Percentiles rank a stretch among this genome's conserved stretches.
phyloP scores from a whole-genome alignment of 2,797 vertebrate species.

The Eleutherodactylus coqui region DNA sequence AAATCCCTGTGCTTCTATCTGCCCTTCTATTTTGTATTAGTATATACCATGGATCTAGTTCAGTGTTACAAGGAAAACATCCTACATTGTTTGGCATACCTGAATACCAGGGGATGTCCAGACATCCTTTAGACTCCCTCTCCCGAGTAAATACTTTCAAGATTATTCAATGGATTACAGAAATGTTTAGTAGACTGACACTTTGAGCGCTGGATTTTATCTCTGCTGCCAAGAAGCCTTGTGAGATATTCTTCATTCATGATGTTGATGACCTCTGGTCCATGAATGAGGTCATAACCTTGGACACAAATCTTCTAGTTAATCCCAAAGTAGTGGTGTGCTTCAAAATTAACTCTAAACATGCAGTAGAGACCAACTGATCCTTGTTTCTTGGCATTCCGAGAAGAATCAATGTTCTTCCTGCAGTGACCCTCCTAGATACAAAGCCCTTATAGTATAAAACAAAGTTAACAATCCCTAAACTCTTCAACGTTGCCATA shows the following conservation, averaged over 20 bases:
- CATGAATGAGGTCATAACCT: background rate
- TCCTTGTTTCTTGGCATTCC: background rate
- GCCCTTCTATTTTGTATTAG: no score
- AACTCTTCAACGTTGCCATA: background rate
- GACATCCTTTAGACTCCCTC: no score
- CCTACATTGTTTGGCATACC: no score
- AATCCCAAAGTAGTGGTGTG: background rate
- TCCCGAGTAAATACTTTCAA: no score
- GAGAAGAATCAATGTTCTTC: background rate
- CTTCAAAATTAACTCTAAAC: background rate
- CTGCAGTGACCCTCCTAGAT: background rate
- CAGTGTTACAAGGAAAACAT: no score
- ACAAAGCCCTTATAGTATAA: background rate
- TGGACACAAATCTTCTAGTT: background rate
- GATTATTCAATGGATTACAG: no score
- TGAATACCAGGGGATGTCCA: no score
- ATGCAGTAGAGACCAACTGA: background rate
- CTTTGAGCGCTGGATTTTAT: no score
- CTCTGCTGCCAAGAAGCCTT: no score
- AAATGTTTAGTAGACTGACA: no score
- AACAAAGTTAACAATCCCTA: background rate
- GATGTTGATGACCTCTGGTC: background rate
- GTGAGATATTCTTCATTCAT: background rate
- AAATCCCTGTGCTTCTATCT: no score
- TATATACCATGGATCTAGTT: no score